Percentiles rank a stretch among this genome's conserved stretches.
Conservation (phyloP, 2,113 vertebrate genomes). For the Sinocyclocheilus maitianheensis region DNA sequence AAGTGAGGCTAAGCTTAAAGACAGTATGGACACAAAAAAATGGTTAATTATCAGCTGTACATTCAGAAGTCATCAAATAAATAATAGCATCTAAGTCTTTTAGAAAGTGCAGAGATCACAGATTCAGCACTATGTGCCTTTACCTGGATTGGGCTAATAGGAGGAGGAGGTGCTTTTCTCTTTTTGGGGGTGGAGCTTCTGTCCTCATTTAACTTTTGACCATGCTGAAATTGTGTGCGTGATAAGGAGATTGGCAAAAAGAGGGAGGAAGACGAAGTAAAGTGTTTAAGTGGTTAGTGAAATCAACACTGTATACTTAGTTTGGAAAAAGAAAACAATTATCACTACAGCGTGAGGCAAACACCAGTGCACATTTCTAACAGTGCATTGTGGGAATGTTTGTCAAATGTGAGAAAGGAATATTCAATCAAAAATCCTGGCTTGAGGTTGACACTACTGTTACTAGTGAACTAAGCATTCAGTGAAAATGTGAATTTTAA, state of each 20-base stretch:
- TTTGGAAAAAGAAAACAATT: background rate
- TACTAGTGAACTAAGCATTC: background rate
- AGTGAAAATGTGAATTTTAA: constrained; percentile 22
- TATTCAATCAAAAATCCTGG: background rate
- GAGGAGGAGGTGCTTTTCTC: constrained; percentile 98
- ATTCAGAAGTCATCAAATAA: background rate
- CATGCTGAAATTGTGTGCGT: constrained; percentile 90
- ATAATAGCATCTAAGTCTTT: background rate
- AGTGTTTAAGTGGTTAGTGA: constrained; percentile 48
- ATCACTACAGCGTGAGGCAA: constrained; percentile 26
- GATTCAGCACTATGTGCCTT: constrained; percentile 62
- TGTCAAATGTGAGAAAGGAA: background rate
- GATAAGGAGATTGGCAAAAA: constrained; percentile 77
- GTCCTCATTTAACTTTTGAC: constrained; percentile 95
- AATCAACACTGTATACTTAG: constrained; percentile 9
- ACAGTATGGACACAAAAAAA: background rate
- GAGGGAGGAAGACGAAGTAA: constrained; percentile 43
- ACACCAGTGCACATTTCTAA: background rate
- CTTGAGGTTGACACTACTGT: background rate
- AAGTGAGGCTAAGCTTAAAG: background rate
- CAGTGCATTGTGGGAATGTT: background rate
- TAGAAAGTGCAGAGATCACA: constrained; percentile 16
- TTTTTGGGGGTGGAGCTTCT: constrained; percentile 99
- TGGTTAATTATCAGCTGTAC: background rate
- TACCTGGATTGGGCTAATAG: constrained; percentile 95